These are phyloP conservation scores for Kuschelorhynchus macadamiae DNA, from an alignment of 2,888 invertebrate species.

Conservation along the genomic window DNA sequence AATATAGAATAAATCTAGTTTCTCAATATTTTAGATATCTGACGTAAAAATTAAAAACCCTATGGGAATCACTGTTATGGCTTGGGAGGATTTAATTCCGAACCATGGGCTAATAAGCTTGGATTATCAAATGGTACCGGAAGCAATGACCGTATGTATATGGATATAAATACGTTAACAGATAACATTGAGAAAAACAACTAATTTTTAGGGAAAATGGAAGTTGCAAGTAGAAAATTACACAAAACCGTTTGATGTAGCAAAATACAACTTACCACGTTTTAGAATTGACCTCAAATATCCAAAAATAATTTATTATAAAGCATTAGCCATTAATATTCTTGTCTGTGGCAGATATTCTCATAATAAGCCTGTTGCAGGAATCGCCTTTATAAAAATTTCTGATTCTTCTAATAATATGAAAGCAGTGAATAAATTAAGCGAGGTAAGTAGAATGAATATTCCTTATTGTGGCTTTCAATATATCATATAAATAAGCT, in stretches of 20 bases:
- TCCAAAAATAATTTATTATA: constrained; percentile 70
- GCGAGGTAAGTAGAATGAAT: constrained; percentile 62
- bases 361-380: constrained; percentile 75
- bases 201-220: constrained; percentile 70
- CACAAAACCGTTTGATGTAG: constrained; percentile 70
- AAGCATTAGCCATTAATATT: constrained; percentile 68
- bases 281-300: constrained; percentile 72
- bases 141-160: constrained; percentile 61
- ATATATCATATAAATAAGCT: too few relatives aligned
- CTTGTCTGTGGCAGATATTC: constrained; percentile 74
- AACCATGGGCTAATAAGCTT: constrained; percentile 75
- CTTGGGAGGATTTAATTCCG: constrained; percentile 75
- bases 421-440: constrained; percentile 56
- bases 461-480: too few relatives aligned
- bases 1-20: too few relatives aligned
- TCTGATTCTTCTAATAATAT: constrained; percentile 57
- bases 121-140: constrained; percentile 63
- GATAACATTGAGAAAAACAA: neutral
- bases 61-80: constrained; percentile 73
- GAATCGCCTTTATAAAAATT: constrained; percentile 69
- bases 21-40: constrained; percentile 74
- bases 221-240: constrained; percentile 68
- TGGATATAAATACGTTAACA: neutral
- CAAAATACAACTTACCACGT: constrained; percentile 73
- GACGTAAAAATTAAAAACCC: constrained; percentile 79